Conservation (phyloP, 2,888 invertebrate species). For the Coenonympha glycerion region DNA sequence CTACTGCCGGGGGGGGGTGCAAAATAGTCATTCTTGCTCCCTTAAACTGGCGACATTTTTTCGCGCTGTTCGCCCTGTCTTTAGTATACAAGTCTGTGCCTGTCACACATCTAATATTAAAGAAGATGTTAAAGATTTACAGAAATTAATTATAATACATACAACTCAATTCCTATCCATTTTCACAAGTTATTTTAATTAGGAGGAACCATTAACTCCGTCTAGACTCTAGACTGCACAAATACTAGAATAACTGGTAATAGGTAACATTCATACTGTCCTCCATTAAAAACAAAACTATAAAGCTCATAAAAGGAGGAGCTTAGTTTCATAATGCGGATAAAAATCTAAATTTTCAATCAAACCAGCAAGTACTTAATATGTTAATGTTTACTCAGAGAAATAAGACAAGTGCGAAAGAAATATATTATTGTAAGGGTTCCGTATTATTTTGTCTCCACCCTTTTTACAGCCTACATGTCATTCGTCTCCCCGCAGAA, state of each 20-base stretch:
- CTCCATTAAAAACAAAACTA: not conserved
- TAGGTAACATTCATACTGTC: conserved; percentile 2
- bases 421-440: not conserved
- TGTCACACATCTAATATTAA: too few relatives aligned
- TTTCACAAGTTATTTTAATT: not conserved
- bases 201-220: not conserved
- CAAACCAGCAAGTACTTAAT: conserved; percentile 7
- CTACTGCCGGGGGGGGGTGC: too few relatives aligned
- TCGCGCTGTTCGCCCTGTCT: too few relatives aligned
- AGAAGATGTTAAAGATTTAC: too few relatives aligned
- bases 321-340: conserved; percentile 10
- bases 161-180: not conserved
- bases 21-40: too few relatives aligned
- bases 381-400: conserved; percentile 7
- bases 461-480: not conserved
- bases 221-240: not conserved
- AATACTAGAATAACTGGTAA: conserved; percentile 2
- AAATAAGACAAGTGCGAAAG: not conserved
- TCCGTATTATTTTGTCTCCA: not conserved
- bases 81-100: too few relatives aligned
- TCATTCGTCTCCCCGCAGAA: too few relatives aligned
- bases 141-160: too few relatives aligned
- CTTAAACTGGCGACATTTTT: too few relatives aligned
- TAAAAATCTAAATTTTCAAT: conserved; percentile 11
- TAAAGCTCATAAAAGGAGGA: conserved; percentile 7